These are phyloP conservation scores for Austrofundulus limnaeus DNA, from an alignment of 2,113 vertebrate species.

Conservation along the genomic window DNA sequence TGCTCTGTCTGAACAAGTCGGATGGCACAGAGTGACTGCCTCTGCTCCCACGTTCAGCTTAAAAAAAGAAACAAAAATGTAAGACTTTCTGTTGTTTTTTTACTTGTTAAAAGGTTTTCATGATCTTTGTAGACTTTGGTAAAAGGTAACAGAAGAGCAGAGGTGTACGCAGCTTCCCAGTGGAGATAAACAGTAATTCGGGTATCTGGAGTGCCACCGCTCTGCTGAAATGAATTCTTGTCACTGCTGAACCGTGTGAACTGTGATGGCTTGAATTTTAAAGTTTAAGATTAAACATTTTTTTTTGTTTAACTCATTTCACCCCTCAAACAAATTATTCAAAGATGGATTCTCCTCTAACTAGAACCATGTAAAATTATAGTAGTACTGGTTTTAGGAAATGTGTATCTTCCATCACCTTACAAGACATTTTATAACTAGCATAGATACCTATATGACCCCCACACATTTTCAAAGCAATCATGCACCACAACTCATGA, in stretches of 20 bases:
- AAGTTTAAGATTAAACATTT: constrained; percentile 8
- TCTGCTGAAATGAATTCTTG: constrained; percentile 47
- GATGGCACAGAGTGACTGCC: constrained; percentile 54
- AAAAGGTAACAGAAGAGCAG: constrained; percentile 58
- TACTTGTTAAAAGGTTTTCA: constrained; percentile 74
- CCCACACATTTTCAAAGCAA: too few species aligned
- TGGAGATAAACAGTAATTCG: constrained; percentile 41
- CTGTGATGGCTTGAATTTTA: constrained; percentile 32
- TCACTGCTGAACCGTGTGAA: constrained; percentile 56
- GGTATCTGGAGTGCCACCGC: constrained; percentile 40
- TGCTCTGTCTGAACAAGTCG: constrained; percentile 62
- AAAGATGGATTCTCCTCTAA: constrained; percentile 15
- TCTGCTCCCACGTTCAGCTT: constrained; percentile 59
- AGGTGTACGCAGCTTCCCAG: constrained; percentile 58
- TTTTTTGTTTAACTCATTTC: neutral
- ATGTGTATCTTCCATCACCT: too few species aligned
- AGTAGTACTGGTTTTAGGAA: too few species aligned
- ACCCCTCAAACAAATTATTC: neutral
- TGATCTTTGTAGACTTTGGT: constrained; percentile 77
- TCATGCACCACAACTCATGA: too few species aligned
- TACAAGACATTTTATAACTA: too few species aligned
- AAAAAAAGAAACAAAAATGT: constrained; percentile 25
- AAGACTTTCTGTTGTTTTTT: constrained; percentile 49
- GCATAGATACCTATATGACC: too few species aligned
- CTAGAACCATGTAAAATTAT: neutral